These are phyloP conservation scores for Erynnis tages DNA, from an alignment of 2,888 invertebrate species.

Conservation along the genomic window DNA sequence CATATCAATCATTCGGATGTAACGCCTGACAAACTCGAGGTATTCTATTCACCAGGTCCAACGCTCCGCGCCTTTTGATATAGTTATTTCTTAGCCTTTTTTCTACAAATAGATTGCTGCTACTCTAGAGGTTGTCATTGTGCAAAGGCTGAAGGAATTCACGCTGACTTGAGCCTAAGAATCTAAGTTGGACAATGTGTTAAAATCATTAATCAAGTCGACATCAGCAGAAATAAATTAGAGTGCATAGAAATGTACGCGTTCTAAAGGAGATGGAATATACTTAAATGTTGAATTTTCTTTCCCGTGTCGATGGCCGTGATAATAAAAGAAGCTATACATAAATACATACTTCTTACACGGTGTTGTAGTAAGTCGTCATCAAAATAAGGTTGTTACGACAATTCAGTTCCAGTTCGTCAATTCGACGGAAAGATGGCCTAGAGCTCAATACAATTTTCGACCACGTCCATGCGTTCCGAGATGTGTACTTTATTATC, in stretches of 20 bases:
- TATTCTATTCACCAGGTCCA: conserved; percentile 33
- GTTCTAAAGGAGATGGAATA: no score
- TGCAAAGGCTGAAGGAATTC: not conserved
- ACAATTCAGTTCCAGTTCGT: conserved; percentile 16
- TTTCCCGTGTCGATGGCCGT: not conserved
- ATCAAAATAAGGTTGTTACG: conserved; percentile 8
- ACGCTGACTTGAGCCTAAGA: conserved; percentile 1
- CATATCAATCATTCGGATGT: conserved; percentile 35
- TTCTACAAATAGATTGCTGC: conserved; percentile 15
- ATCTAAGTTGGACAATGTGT: not conserved
- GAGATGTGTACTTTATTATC: conserved; percentile 15
- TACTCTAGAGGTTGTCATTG: conserved; percentile 5
- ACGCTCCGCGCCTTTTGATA: conserved; percentile 25
- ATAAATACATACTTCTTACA: not conserved
- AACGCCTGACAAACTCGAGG: conserved; percentile 32
- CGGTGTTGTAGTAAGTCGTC: not conserved
- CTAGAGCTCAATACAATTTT: conserved; percentile 14
- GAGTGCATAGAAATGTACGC: no score
- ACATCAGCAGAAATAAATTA: no score
- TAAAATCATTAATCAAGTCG: not conserved
- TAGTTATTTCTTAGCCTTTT: conserved; percentile 18
- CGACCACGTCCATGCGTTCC: not conserved
- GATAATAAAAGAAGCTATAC: no score
- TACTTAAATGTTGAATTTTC: no score
- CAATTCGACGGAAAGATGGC: conserved; percentile 9